Conservation (phyloP, 2,888 invertebrate species). For the Acronicta psi region DNA sequence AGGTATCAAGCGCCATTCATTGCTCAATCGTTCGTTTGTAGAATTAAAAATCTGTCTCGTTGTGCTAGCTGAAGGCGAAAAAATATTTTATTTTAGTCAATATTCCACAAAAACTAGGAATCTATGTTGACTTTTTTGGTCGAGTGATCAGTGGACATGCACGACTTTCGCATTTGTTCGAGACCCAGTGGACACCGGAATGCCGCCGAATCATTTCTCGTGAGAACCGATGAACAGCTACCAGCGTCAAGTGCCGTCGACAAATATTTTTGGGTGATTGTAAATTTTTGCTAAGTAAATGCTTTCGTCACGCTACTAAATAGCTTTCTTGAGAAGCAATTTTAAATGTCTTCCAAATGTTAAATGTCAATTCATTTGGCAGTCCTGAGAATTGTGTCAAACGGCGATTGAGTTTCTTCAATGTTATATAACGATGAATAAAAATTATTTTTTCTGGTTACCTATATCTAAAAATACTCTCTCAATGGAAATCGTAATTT, state of each 20-base stretch:
- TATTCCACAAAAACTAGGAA: slow-evolving; percentile 73
- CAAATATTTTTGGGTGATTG: slow-evolving; percentile 81
- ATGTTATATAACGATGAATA: slow-evolving; percentile 17
- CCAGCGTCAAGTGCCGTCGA: slow-evolving; percentile 76
- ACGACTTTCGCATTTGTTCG: slow-evolving; percentile 85
- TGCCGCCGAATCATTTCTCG: slow-evolving; percentile 84
- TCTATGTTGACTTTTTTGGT: slow-evolving; percentile 82
- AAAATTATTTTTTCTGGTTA: slow-evolving; percentile 7
- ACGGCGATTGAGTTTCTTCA: slow-evolving; percentile 34
- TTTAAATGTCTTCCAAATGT: slow-evolving; percentile 69
- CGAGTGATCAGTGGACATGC: slow-evolving; percentile 82
- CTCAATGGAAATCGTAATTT: background rate
- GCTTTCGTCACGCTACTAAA: slow-evolving; percentile 82
- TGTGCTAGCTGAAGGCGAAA: slow-evolving; percentile 29
- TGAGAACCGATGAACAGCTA: slow-evolving; percentile 78
- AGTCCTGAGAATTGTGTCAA: slow-evolving; percentile 82
- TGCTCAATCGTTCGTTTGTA: slow-evolving; percentile 24
- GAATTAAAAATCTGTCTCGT: slow-evolving; percentile 39
- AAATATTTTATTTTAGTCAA: slow-evolving; percentile 63
- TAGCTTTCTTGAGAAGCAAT: slow-evolving; percentile 82
- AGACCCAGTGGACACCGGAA: slow-evolving; percentile 82
- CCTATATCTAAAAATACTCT: slow-evolving; percentile 10
- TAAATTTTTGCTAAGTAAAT: slow-evolving; percentile 85
- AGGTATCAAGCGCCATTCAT: slow-evolving; percentile 16
- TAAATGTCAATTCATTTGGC: slow-evolving; percentile 69